Base-by-base conservation (phyloP, 2,797 vertebrate genomes). In the Vipera ursinii region DNA sequence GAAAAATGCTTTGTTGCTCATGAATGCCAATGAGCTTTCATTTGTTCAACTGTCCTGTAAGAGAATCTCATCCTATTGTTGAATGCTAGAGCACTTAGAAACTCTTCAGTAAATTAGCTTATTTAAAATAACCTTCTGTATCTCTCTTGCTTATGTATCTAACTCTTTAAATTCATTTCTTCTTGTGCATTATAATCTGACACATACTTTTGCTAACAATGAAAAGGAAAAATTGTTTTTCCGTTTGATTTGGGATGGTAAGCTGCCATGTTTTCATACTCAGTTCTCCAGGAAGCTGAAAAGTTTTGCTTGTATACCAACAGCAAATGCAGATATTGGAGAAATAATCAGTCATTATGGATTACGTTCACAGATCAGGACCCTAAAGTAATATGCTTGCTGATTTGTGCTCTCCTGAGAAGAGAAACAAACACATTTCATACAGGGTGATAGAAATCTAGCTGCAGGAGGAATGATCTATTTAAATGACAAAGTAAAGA, bases 361-460 rank as follows among this genome's bases (percentile, higher is more conserved):
- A 94, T 94, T 93, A 90, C 92, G 89, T 94, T 92, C 88, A 92
- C 89, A 96, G 90, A 61, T 69, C 90, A 91, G 93, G 7, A 96
- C 82, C 88, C 82, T 93, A 60, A 13, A 95, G 93, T 96, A 96
- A 96, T 87, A 96, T 88, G 6, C 69, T 73, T 93, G 90, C 90
- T 95, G 65, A 88, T 38, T 94, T 95, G 32, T 89, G 95, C 94
- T 95, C 65, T 95, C 91, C 56, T 93, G 90, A 95, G 96, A 95
- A 38, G 5, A n/a, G 32, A 95, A 92, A 95, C 4, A 93, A 17
- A 53, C 38, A 53, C 87, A 82, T 96, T 97, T 92, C 61, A 92
- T 87, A 94, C 92, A 92, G 94, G 94, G 61, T 94, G 57, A 90
- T 20, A 93, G 6, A 92, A 48, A 94, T 96, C 91, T 95, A 95